These are phyloP conservation scores for Pheosia gnoma DNA, from an alignment of 2,888 invertebrate species.

Conservation along the genomic window DNA sequence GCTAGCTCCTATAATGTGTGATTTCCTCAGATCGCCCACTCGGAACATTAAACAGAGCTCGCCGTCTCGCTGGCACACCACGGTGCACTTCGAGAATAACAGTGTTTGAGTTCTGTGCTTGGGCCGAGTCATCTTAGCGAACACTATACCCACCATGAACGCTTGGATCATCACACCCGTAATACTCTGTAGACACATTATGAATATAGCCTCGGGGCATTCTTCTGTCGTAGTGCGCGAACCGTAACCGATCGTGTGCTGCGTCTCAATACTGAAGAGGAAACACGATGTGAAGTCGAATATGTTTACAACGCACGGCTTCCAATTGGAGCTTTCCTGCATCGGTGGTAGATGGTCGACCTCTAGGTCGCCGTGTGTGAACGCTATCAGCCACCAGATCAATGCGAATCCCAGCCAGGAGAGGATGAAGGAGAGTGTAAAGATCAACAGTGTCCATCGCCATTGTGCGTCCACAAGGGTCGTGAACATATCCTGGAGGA, in stretches of 20 bases:
- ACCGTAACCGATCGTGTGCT: conserved; percentile 96
- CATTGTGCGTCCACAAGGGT: conserved; percentile 96
- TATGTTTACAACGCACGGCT: conserved; percentile 92
- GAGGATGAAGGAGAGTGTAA: conserved; percentile 92
- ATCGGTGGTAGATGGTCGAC: conserved; percentile 81
- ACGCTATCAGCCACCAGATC: conserved; percentile 94
- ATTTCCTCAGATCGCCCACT: conserved; percentile 95
- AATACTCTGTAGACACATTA: conserved; percentile 95
- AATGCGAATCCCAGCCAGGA: conserved; percentile 94
- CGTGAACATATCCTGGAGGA: conserved; percentile 92
- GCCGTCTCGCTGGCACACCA: conserved; percentile 93
- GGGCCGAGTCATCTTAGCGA: conserved; percentile 96
- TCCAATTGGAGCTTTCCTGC: conserved; percentile 84
- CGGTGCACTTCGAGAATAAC: conserved; percentile 92
- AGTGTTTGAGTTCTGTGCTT: conserved; percentile 96
- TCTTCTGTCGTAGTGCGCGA: conserved; percentile 93
- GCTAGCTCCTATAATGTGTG: conserved; percentile 95
- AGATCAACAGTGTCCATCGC: conserved; percentile 95
- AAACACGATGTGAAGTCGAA: conserved; percentile 93
- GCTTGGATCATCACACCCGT: conserved; percentile 93
- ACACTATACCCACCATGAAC: conserved; percentile 92
- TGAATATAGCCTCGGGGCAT: conserved; percentile 94
- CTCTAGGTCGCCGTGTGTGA: conserved; percentile 93
- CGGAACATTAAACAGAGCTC: conserved; percentile 93
- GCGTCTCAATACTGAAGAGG: conserved; percentile 96